These are phyloP conservation scores for Pitangus sulphuratus DNA, from an alignment of 2,797 vertebrate species.

Conservation along the genomic window DNA sequence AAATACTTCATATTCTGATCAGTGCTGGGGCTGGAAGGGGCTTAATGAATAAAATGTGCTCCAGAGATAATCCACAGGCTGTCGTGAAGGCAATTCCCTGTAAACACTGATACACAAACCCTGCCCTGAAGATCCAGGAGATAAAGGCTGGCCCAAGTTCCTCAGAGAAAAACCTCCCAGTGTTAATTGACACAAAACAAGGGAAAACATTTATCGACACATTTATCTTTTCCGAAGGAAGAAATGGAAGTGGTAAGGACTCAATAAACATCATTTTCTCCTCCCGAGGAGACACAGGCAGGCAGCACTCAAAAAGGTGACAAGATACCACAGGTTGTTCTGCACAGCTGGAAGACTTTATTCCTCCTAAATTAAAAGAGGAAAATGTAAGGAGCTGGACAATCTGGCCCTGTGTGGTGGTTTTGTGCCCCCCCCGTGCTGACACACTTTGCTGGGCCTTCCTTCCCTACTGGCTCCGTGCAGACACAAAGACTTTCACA, in stretches of 20 bases:
- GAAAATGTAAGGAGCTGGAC: neutral
- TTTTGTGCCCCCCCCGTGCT: neutral
- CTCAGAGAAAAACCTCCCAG: neutral
- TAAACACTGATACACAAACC: neutral
- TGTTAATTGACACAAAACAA: neutral
- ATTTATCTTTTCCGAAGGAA: neutral
- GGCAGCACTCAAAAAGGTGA: neutral
- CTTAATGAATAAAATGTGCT: slow-evolving; percentile 71
- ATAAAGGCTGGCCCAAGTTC: neutral
- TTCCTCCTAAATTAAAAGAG: neutral
- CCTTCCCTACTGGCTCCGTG: neutral
- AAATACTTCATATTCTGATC: slow-evolving; percentile 52
- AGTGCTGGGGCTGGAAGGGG: slow-evolving; percentile 1
- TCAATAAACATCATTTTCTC: neutral
- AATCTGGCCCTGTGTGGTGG: neutral
- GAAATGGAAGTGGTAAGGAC: neutral
- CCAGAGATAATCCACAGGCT: neutral
- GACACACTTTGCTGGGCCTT: neutral
- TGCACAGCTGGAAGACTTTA: neutral
- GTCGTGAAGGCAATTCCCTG: neutral
- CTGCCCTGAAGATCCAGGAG: neutral
- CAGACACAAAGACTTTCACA: neutral
- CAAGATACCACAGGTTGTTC: neutral
- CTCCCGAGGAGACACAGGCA: neutral
- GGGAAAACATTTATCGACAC: neutral